Base-by-base conservation (phyloP, 2,113 vertebrate genomes). In the Syngnathus scovelli region DNA sequence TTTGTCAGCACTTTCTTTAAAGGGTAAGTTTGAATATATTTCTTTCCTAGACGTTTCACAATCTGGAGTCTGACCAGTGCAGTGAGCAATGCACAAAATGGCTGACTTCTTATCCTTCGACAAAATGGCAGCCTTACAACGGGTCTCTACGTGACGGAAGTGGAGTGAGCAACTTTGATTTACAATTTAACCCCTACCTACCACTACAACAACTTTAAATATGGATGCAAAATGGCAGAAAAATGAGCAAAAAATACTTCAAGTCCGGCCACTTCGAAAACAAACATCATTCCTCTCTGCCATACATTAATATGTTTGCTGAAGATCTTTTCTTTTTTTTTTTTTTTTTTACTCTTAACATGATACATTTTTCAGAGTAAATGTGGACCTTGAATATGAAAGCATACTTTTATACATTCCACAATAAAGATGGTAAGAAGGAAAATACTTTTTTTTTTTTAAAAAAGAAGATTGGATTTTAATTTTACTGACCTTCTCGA, bases 401-500 rank as follows among this genome's bases (percentile, higher is more conserved):
- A 44, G 23, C 19, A 9, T n/a, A 64, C 72, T 54, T 33, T 21
- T 7, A 63, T 6, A 39, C 33, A 36, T 62, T 12, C 64, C 0
- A 1, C 4, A 7, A 46, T 1, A 2, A 49, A 49, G 46, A 16
- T 0, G 7, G 7, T 1, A 1, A 6, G 7, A 13, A 41, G 46
- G 21, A 36, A n/a, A 51, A 23, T 23, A 23, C 23, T 23, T 23
- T 23, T 23, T 23, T 1, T 23, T 23, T 23, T 23, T 23, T 23
- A 1, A 23, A 23, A 1, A 51, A 51, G 19, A 21, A 27, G 5
- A 6, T 2, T 11, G 37, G 36, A n/a, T 52, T 48, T 15, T 58
- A 23, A 43, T 48, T 67, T 64, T 38, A 95, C 93, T 94, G 83
- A 96, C 91, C 76, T 83, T 93, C 83, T 95, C 93, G 70, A 95